Base-by-base conservation (phyloP, 2,888 invertebrate species). In the Folsomia manolachei region DNA sequence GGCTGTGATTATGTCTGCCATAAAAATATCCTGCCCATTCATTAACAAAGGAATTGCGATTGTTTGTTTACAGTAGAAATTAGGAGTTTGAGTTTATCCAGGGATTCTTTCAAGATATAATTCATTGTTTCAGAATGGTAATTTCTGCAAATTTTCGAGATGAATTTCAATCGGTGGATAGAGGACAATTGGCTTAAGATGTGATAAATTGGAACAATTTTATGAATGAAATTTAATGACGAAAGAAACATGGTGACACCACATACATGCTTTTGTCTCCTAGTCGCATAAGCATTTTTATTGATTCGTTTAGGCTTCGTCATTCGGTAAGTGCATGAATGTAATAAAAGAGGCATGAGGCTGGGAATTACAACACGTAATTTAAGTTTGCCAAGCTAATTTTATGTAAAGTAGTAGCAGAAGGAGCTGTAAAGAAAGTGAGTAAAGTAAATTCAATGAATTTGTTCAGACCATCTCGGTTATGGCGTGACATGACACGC, bases 401-500 rank as follows among this genome's bases (percentile, higher is more conserved):
- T 18, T 56, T 56, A 56, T 56, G 56, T 56, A 56, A 56, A 56
- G 19, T 19, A 56, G 56, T n/a, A n/a, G n/a, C n/a, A n/a, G n/a
- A n/a, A n/a, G n/a, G n/a, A n/a, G n/a, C n/a, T n/a, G n/a, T n/a
- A n/a, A n/a, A n/a, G n/a, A n/a, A n/a, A n/a, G n/a, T n/a, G n/a
- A n/a, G n/a, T 4, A 56, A 56, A 56, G 56, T 56, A n/a, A 56
- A 56, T 56, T 56, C n/a, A 14, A n/a, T 39, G 39, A 14, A 39
- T 14, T 39, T 39, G 39, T 39, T 4, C 14, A 39, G 14, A 39
- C 39, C 14, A 14, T 39, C 39, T 39, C 56, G 18, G 21, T 14
- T 56, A 18, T 56, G 56, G 56, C 56, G n/a, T 56, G 56, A 56
- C 56, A 56, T 56, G 56, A 56, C 56, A 56, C n/a, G 56, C 56